Evolutionary conservation across 2,113 vertebrate genomes (phyloP), one percentile per base, ranked within the genome.

Genomic region (Cromileptes altivelis): DNA sequence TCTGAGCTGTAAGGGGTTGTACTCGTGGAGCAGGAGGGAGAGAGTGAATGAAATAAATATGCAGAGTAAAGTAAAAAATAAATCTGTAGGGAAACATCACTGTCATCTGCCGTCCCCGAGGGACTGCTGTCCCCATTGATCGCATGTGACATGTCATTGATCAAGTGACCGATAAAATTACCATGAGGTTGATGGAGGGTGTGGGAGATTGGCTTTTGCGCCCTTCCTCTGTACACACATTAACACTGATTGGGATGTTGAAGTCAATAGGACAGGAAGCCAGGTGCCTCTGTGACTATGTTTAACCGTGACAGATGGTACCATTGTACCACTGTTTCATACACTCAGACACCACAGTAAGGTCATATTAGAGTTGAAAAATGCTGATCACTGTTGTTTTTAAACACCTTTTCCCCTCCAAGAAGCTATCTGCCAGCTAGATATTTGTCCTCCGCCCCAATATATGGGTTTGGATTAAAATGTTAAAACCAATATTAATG

Each of bases 101-200:
- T 0, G 11, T 23, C 25, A 25, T 53, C 18, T 67, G 14, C 63
- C 62, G 4, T 55, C 40, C 8, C 77, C 25, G 5, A 52, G 61
- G 58, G 10, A 77, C 49, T 25, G 23, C 11, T 57, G 80, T 50
- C 50, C 9, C 40, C 18, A 60, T 52, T 50, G 50, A 84, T 58
- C 27, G 25, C 23, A 19, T 62, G 57, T 37, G 33, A 58, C 53
- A 0, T 17, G 12, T 55, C 64, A 92, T 88, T 75, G 67, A 90
- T 85, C 71, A 87, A 80, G 60, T 45, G 33, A 69, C 64, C 25
- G 49, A 71, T 82, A 61, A 55, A 82, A 90, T 90, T 71, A 88
- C 71, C 80, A 63, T 19, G 19, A 56, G 55, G 57, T 87, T 49
- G 25, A 81, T 86, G 69, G 50, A 70, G 45, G 45, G 25, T 56